Evolutionary conservation across 2,888 invertebrate species (phyloP).

Genomic region (Ophion obscuratus): DNA sequence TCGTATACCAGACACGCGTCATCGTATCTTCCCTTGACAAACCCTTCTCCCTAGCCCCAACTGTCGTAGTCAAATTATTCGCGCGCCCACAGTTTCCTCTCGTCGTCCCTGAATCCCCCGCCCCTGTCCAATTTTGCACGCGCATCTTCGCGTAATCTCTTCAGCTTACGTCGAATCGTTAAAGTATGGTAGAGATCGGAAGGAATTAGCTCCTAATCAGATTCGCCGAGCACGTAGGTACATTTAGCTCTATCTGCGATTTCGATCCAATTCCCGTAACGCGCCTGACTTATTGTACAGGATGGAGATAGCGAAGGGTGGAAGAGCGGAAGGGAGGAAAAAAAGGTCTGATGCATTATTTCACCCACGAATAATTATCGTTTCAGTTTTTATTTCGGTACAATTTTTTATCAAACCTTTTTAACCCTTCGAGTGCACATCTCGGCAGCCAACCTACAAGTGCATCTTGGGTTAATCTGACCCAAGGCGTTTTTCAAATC

Average conservation of each 20-base stretch:
- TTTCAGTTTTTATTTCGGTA: no score
- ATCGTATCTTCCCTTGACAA: slow-evolving; percentile 46
- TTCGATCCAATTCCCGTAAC: slow-evolving; percentile 43
- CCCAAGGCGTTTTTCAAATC: no score
- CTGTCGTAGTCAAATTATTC: slow-evolving; percentile 46
- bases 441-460: no score
- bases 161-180: neutral
- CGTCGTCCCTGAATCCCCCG: slow-evolving; percentile 17
- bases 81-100: slow-evolving; percentile 35
- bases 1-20: slow-evolving; percentile 52
- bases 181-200: slow-evolving; percentile 41
- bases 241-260: neutral
- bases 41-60: slow-evolving; percentile 21
- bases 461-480: no score
- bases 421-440: no score
- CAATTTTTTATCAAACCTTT: no score
- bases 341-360: neutral
- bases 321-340: no score
- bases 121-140: slow-evolving; percentile 14
- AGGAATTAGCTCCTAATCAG: slow-evolving; percentile 56
- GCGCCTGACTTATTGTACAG: neutral
- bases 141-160: slow-evolving; percentile 24
- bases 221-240: slow-evolving; percentile 19
- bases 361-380: no score
- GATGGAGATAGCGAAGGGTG: no score